phyloP scores from a whole-genome alignment of 2,797 vertebrate species.

The Fratercula arctica region DNA sequence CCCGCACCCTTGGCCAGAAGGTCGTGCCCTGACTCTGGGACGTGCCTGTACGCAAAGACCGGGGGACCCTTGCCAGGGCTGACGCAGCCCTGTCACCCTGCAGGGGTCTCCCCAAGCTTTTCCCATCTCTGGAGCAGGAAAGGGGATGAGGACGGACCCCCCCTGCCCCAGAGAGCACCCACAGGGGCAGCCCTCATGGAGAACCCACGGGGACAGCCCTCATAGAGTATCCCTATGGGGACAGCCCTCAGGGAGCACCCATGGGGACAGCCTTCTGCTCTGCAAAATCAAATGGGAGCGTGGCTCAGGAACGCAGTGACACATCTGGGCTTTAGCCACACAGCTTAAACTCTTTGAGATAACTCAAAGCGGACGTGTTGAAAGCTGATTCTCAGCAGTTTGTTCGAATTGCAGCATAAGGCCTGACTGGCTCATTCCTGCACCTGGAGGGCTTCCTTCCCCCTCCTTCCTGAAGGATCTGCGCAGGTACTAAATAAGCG shows the following conservation, averaged over 20 bases:
- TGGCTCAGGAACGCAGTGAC: neutral
- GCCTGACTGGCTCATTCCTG: neutral
- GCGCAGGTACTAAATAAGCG: neutral
- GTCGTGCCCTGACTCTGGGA: neutral
- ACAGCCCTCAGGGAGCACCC: neutral
- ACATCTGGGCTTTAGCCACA: neutral
- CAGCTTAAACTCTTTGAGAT: neutral
- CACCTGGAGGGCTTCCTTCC: neutral
- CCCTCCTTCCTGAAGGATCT: neutral
- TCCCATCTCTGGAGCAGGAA: neutral
- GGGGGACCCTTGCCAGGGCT: neutral
- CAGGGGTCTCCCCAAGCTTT: accelerated
- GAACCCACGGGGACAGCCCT: too few relatives aligned
- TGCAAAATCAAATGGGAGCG: accelerated
- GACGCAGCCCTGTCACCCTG: accelerated
- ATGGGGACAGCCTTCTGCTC: neutral
- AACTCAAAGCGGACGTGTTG: neutral
- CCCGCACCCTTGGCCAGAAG: neutral
- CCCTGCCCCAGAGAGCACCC: neutral
- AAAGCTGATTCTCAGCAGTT: neutral
- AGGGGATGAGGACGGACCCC: neutral
- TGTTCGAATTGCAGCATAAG: neutral
- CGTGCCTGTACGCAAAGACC: accelerated
- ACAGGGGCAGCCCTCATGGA: neutral
- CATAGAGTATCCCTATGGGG: too few relatives aligned